phyloP scores from a whole-genome alignment of 1,140 invertebrate species.

The Trachelipus rathkii region DNA sequence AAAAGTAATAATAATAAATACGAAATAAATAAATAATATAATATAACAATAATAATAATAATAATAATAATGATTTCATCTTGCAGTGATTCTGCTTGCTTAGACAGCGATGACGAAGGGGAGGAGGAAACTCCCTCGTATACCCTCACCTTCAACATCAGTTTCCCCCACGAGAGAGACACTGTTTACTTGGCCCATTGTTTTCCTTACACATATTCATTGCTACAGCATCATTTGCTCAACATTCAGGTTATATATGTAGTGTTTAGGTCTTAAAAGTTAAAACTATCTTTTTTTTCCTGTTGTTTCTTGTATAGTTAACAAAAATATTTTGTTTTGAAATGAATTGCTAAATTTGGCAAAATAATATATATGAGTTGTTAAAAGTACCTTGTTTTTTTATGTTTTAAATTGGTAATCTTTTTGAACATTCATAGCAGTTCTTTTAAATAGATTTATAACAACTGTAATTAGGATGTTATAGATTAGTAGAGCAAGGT shows the following conservation, averaged over 20 bases:
- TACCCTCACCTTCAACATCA: constrained; percentile 87
- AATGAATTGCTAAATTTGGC: too few relatives aligned
- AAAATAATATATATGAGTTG: too few relatives aligned
- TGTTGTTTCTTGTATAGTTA: neutral
- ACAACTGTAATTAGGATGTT: too few relatives aligned
- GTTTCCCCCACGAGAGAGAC: constrained; percentile 84
- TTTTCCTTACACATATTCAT: constrained; percentile 92
- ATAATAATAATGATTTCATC: constrained; percentile 23
- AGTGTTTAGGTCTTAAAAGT: constrained; percentile 2
- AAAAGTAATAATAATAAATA: neutral
- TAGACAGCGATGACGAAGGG: constrained; percentile 51
- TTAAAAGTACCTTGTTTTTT: too few relatives aligned
- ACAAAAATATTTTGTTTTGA: neutral
- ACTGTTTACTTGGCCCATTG: constrained; percentile 92
- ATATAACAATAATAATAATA: constrained; percentile 1
- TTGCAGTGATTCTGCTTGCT: constrained; percentile 32
- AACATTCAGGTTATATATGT: constrained; percentile 50
- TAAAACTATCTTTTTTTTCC: neutral
- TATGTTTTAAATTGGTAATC: too few relatives aligned
- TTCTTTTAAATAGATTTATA: too few relatives aligned
- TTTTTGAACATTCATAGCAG: too few relatives aligned
- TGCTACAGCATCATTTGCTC: constrained; percentile 62
- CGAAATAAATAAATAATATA: neutral
- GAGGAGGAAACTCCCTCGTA: constrained; percentile 57
- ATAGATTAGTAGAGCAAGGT: too few relatives aligned